Conservation (phyloP, 2,797 vertebrate genomes). For the Sebastes cheni region DNA sequence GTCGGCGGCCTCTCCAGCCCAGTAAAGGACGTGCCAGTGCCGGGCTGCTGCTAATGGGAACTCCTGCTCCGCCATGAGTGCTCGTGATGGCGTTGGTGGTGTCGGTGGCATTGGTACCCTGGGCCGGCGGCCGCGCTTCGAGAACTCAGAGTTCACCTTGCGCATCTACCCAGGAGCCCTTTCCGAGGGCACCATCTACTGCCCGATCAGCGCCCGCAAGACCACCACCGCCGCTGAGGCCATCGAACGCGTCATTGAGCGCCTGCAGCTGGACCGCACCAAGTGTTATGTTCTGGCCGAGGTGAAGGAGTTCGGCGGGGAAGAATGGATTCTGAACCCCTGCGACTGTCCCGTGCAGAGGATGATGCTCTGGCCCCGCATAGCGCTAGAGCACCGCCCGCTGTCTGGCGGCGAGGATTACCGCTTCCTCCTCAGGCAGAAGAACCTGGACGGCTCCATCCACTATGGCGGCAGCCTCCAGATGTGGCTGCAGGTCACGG, state of each 20-base stretch:
- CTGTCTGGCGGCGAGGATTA: conserved; percentile 92
- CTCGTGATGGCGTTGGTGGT: conserved; percentile 87
- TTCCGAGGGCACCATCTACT: conserved; percentile 96
- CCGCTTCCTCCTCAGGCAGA: conserved; percentile 95
- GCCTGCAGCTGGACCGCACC: conserved; percentile 90
- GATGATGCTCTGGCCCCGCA: conserved; percentile 98
- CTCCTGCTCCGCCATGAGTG: conserved; percentile 93
- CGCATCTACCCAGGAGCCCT: conserved; percentile 94
- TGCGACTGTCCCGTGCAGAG: conserved; percentile 95
- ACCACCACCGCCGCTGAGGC: conserved; percentile 95
- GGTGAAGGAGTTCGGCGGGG: conserved; percentile 98
- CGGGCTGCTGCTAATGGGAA: conserved; percentile 90
- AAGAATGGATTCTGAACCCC: conserved; percentile 99
- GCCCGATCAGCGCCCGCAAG: conserved; percentile 92
- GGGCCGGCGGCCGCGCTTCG: conserved; percentile 91
- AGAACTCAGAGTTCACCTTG: conserved; percentile 94
- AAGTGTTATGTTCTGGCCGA: conserved; percentile 96
- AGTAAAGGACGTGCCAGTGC: conserved; percentile 73
- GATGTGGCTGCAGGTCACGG: conserved; percentile 95
- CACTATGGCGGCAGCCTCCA: conserved; percentile 95
- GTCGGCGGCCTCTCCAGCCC: conserved; percentile 61
- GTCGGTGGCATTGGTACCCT: conserved; percentile 72
- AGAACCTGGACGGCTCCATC: conserved; percentile 97
- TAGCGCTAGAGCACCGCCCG: conserved; percentile 92
- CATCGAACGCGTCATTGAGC: conserved; percentile 92